Evolutionary conservation across 2,113 vertebrate species (phyloP).

Genomic region (Ancistrus triradiatus): DNA sequence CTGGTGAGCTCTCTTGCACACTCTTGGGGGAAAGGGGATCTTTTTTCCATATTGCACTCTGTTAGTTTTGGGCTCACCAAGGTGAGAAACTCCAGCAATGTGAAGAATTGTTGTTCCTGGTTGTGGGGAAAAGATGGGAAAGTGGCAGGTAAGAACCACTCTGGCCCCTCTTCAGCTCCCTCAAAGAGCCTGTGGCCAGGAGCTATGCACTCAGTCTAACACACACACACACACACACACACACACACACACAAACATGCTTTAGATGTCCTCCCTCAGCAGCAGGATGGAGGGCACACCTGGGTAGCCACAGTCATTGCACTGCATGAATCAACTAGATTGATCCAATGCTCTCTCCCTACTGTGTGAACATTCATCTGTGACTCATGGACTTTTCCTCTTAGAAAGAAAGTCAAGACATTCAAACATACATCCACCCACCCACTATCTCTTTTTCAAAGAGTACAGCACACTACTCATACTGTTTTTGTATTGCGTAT

Average conservation of each 20-base stretch:
- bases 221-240: too few species aligned
- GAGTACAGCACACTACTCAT: background rate
- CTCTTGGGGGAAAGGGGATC: slow-evolving; percentile 48
- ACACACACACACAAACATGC: slow-evolving; percentile 14
- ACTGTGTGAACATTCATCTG: slow-evolving; percentile 15
- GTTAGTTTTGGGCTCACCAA: slow-evolving; percentile 52
- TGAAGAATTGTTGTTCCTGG: slow-evolving; percentile 42
- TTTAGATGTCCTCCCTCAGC: slow-evolving; percentile 25
- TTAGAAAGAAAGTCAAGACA: background rate
- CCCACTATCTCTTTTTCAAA: background rate
- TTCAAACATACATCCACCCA: background rate
- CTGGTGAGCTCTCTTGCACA: slow-evolving; percentile 54
- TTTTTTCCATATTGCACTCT: slow-evolving; percentile 49
- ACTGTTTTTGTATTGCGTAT: slow-evolving; percentile 1
- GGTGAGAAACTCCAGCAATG: slow-evolving; percentile 49
- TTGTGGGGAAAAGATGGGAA: slow-evolving; percentile 32
- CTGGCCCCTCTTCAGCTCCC: slow-evolving; percentile 22
- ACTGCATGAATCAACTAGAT: slow-evolving; percentile 35
- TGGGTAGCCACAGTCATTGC: slow-evolving; percentile 8
- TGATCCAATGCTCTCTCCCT: background rate
- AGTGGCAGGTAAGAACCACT: slow-evolving; percentile 45
- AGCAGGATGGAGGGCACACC: slow-evolving; percentile 26
- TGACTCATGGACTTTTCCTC: slow-evolving; percentile 19
- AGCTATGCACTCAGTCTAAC: slow-evolving; percentile 10
- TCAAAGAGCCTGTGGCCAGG: slow-evolving; percentile 12